Base-by-base conservation (phyloP, 1,140 invertebrate species). In the Zaprionus capensis region DNA sequence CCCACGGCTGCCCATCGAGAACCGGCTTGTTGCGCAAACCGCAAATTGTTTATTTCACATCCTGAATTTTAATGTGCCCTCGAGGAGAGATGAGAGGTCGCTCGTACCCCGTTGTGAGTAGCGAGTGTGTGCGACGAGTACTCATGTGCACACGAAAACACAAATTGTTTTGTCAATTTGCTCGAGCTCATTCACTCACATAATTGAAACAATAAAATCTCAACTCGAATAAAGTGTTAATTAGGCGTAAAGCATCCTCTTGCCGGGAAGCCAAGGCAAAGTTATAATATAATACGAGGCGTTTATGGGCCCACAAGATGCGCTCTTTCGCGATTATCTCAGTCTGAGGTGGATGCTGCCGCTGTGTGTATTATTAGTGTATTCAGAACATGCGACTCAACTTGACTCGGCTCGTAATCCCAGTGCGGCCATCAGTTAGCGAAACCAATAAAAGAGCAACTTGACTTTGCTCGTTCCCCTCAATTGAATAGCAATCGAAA, bases 151-250 rank as follows among this genome's bases (percentile, higher is more conserved):
- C 62, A 65, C 17, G 38, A 41, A 28, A 49, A 55, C 46, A 59
- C 67, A 80, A 85, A 90, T 85, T 80, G 78, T 88, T 86, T 80
- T 82, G 82, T 72, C 77, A 81, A 83, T 67, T 72, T 70, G 58
- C 36, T 34, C 53, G 57, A 34, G 61, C 63, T 72, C 56, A 72
- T 71, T 67, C 74, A 72, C 68, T 72, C 82, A 85, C 78, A 76
- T 81, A 83, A 78, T 81, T 87, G 74, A 68, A 81, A 81, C 85
- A 88, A 90, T 88, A 88, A 88, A 85, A 90, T 81, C 81, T 81
- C 51, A 44, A 75, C 66, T 87, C 59, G 78, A 69, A 81, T 79
- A 83, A 85, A 90, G 85, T 90, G 85, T 85, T 90, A 90, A 90
- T 90, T 91, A 80, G 76, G 85, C 85, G 86, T 85, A 90, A 81